Evolutionary conservation across 2,888 invertebrate genomes (phyloP).

Genomic region (Eupithecia centaureata): DNA sequence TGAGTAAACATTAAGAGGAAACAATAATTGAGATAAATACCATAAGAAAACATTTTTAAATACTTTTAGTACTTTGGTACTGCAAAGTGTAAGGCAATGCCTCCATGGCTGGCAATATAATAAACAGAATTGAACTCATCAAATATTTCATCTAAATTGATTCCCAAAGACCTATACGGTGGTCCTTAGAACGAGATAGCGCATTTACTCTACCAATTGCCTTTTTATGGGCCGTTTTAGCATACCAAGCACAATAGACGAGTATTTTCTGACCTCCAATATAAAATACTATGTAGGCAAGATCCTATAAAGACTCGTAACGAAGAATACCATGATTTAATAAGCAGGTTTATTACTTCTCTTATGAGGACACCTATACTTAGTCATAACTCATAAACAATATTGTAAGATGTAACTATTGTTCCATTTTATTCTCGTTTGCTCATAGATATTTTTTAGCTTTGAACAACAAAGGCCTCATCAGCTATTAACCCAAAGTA

Average conservation of each 20-base stretch:
- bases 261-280: slow-evolving; percentile 17
- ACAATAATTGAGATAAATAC: too few species aligned
- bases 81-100: too few species aligned
- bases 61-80: too few species aligned
- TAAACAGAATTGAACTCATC: background rate
- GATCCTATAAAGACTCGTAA: slow-evolving; percentile 34
- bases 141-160: background rate
- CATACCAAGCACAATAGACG: slow-evolving; percentile 15
- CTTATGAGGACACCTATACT: slow-evolving; percentile 45
- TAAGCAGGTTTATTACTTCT: slow-evolving; percentile 47
- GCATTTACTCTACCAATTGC: background rate
- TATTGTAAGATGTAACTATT: slow-evolving; percentile 55
- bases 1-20: too few species aligned
- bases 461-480: slow-evolving; percentile 44
- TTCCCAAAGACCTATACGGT: background rate
- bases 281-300: slow-evolving; percentile 40
- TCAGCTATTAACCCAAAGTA: slow-evolving; percentile 45
- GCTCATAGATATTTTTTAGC: slow-evolving; percentile 48
- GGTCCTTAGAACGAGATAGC: background rate
- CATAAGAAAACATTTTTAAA: too few species aligned
- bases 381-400: slow-evolving; percentile 50
- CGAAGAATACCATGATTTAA: slow-evolving; percentile 43
- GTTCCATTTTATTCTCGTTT: slow-evolving; percentile 55
- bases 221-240: slow-evolving; percentile 8
- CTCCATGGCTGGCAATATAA: background rate